Evolutionary conservation across 2,888 invertebrate species (phyloP).

Genomic region (Diadegma fenestrale): DNA sequence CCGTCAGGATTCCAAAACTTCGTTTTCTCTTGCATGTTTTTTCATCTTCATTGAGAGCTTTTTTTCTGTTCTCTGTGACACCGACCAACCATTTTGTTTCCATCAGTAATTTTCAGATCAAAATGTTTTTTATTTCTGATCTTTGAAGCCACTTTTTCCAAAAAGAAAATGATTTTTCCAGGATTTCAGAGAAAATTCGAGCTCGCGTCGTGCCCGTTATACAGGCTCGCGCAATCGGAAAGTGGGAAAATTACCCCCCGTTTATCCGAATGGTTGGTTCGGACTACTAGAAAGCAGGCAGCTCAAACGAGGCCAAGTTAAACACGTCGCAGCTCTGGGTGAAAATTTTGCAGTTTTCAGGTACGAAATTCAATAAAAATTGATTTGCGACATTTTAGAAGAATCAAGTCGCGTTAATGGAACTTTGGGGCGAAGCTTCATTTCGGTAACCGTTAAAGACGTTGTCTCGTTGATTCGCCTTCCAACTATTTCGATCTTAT

Average conservation of each 20-base stretch:
- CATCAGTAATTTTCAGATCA: not conserved
- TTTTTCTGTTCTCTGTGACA: no score
- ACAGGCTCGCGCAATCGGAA: constrained; percentile 82
- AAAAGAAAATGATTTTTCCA: not conserved
- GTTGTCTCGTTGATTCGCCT: no score
- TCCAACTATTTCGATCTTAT: not conserved
- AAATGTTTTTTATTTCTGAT: not conserved
- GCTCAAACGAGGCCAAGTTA: constrained; percentile 86
- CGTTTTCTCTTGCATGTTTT: not conserved
- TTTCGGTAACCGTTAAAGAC: no score
- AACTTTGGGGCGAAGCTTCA: no score
- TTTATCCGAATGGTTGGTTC: constrained; percentile 97
- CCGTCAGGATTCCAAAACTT: not conserved
- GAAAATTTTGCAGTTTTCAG: constrained; percentile 83
- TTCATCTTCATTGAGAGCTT: not conserved
- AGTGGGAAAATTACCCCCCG: constrained; percentile 91
- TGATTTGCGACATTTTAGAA: constrained; percentile 88
- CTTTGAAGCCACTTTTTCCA: not conserved
- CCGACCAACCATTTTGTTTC: no score
- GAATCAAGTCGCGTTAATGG: not conserved
- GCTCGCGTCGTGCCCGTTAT: constrained; percentile 37
- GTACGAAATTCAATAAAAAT: constrained; percentile 71
- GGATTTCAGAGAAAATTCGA: constrained; percentile 15
- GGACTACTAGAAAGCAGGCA: constrained; percentile 90
- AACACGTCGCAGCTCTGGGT: constrained; percentile 89